Base-by-base conservation (phyloP, 2,797 vertebrate species). In the Mallotus villosus region DNA sequence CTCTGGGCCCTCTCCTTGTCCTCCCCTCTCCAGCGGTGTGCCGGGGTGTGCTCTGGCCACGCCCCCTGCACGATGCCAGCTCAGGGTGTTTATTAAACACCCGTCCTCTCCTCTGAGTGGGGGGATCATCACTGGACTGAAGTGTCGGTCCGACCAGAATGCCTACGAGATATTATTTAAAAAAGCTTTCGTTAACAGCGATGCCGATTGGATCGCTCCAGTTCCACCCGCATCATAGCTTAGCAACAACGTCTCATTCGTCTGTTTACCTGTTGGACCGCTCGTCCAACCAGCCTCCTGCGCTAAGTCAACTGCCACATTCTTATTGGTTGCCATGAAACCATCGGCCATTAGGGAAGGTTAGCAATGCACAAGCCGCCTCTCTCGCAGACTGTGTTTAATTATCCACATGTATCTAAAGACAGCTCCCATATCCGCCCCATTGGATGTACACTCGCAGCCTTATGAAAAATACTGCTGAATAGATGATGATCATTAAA, bases 401-500 rank as follows among this genome's bases (percentile, higher is more conserved):
- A 58, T 37, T 25, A 25, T 58, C 9, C 67, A 25, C 57, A 70
- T 79, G 46, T 29, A 65, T 77, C 25, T 63, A 62, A 58, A 11
- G 65, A 71, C 24, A 63, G 49, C 27, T 67, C 46, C 11, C 34
- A 41, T 9, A 22, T 41, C 69, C 46, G 55, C 59, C 69, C 59
- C 29, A 64, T 77, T 62, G 67, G 11, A 29, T 73, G 27, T 4
- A 57, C 27, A 29, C 59, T 66, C 62, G 64, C 8, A 76, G 2
- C n/a, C 16, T 11, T 49, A 55, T 75, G 53, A 74, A 80, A 84
- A 78, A 78, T 59, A 5, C 37, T 32, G 80, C 62, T 16, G 25
- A 80, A 64, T 34, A 67, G 60, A 79, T 73, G 37, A 73, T 65
- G 59, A 79, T 82, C 82, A 87, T 85, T 77, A 81, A 67, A 68